Percentiles rank a stretch among this genome's conserved stretches.
Evolutionary conservation across 2,888 invertebrate genomes (phyloP).

Genomic region (Aricia artaxerxes): DNA sequence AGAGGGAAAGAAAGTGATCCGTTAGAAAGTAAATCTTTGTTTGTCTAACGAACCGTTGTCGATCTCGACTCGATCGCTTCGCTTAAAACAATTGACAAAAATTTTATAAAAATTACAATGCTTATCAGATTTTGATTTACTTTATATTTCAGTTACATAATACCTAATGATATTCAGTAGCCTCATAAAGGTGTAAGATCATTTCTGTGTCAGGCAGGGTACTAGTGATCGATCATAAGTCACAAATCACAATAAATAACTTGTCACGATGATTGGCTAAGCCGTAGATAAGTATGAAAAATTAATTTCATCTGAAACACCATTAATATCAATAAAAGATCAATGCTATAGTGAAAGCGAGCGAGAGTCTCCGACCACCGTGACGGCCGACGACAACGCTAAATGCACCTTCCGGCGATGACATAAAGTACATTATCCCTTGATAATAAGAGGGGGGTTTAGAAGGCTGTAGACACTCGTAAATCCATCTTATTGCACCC

Average conservation of each 20-base stretch:
- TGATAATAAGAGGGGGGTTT: too few relatives aligned
- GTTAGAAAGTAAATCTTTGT: conserved; percentile 24
- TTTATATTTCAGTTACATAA: not conserved
- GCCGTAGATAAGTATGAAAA: conserved; percentile 21
- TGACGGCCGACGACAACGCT: not conserved
- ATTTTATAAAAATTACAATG: too few relatives aligned
- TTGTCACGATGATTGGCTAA: conserved; percentile 8
- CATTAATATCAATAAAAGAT: conserved; percentile 28
- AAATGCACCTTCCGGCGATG: not conserved
- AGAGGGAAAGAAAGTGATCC: conserved; percentile 11
- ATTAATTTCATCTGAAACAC: conserved; percentile 20
- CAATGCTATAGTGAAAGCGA: conserved; percentile 27
- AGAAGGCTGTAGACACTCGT: not conserved
- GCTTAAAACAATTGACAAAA: not conserved
- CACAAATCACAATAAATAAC: not conserved
- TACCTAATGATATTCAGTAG: not conserved
- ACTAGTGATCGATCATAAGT: not conserved
- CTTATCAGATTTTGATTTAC: too few relatives aligned
- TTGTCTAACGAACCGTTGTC: conserved; percentile 8
- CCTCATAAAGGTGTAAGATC: conserved; percentile 7
- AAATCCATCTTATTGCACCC: not conserved
- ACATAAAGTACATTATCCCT: not conserved
- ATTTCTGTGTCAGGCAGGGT: not conserved
- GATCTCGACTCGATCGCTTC: not conserved
- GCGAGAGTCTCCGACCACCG: conserved; percentile 16